Evolutionary conservation across 2,113 vertebrate species (phyloP).

Genomic region (Taxidea taxus): DNA sequence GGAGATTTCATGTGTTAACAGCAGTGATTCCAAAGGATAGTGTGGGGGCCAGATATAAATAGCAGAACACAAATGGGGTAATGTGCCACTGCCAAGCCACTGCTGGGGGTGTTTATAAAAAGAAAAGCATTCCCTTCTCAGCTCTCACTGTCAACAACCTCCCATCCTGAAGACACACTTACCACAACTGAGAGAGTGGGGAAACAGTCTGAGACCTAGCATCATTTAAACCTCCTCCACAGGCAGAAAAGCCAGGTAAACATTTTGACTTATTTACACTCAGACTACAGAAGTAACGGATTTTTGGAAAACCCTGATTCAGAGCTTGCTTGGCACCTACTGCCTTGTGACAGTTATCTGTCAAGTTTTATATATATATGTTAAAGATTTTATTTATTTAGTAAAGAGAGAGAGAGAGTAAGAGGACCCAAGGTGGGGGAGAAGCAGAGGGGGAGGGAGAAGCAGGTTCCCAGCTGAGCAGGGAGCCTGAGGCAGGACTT

Average conservation of each 20-base stretch:
- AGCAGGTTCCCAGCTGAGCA: too few species aligned
- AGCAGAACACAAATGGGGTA: conserved; percentile 69
- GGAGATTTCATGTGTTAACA: conserved; percentile 62
- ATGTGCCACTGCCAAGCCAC: conserved; percentile 62
- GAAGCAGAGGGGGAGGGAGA: too few species aligned
- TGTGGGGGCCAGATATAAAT: conserved; percentile 73
- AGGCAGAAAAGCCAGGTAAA: conserved; percentile 72
- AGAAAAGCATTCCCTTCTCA: conserved; percentile 67
- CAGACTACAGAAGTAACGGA: background rate
- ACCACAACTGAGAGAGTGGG: conserved; percentile 37
- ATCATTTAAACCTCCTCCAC: conserved; percentile 50
- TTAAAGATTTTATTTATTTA: too few species aligned
- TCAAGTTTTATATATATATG: background rate
- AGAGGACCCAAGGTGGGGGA: too few species aligned
- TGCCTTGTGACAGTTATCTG: background rate
- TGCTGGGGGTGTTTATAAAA: conserved; percentile 76
- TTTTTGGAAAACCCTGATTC: background rate
- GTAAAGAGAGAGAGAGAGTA: too few species aligned
- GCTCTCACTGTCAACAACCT: conserved; percentile 69
- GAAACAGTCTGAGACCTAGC: conserved; percentile 47
- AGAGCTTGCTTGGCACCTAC: background rate
- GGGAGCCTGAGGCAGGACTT: too few species aligned
- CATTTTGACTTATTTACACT: conserved; percentile 54
- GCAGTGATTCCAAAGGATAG: conserved; percentile 59
- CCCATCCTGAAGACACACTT: conserved; percentile 44